A percentile compares a stretch with the other conserved stretches of the same genome.
Conservation (phyloP, 2,797 vertebrate species). For the Capromys pilorides region DNA sequence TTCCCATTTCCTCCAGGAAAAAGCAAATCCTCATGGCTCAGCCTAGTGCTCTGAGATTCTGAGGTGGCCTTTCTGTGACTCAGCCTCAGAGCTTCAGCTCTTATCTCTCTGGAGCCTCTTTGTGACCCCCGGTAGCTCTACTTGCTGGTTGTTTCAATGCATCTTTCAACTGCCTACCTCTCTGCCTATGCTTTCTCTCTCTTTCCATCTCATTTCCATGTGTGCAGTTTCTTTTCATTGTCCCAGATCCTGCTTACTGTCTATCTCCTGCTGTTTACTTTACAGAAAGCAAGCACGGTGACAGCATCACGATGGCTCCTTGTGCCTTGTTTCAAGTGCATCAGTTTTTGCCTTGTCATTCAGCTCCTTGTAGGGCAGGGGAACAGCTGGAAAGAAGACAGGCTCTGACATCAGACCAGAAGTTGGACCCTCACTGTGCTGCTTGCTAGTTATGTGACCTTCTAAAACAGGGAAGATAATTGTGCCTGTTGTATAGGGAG, state of each 20-base stretch:
- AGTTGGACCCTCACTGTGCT: background rate
- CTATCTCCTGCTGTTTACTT: background rate
- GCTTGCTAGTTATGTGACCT: background rate
- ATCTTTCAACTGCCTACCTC: background rate
- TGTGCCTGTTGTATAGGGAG: background rate
- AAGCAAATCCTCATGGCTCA: background rate
- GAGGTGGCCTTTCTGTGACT: background rate
- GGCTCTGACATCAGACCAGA: background rate
- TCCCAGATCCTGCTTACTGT: background rate
- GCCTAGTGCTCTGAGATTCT: background rate
- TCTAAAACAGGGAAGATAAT: background rate
- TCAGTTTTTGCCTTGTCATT: background rate
- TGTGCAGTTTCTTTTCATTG: background rate
- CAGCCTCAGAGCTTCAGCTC: background rate
- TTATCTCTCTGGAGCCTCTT: background rate
- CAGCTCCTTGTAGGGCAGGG: background rate
- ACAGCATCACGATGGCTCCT: too few species aligned
- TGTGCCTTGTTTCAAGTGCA: background rate
- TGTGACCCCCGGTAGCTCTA: background rate
- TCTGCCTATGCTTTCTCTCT: background rate
- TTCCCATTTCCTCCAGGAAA: background rate
- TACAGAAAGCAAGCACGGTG: background rate
- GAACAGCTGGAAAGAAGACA: background rate
- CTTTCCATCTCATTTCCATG: background rate
- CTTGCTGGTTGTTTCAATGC: background rate